A percentile compares a stretch with the other conserved stretches of the same genome.
These are phyloP conservation scores for Gibbula magus DNA, from an alignment of 2,888 invertebrate genomes.

Conservation along the genomic window DNA sequence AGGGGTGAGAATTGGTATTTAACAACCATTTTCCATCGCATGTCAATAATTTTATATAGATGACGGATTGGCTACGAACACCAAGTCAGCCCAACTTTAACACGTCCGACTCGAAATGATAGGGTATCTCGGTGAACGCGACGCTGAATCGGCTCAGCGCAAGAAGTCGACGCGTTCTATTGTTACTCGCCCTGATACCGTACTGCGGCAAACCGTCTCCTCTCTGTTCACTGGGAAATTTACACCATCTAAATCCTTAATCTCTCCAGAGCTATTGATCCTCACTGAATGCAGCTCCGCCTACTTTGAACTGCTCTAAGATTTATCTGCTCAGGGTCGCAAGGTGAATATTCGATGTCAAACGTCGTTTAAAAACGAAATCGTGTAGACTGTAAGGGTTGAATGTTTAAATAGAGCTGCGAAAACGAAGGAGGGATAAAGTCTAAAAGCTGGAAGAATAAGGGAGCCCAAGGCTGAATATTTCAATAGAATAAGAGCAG, in stretches of 20 bases:
- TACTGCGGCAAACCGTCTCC: constrained; percentile 3
- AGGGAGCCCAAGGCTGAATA: background rate
- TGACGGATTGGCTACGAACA: constrained; percentile 11
- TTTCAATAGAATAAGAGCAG: background rate
- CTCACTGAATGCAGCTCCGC: constrained; percentile 13
- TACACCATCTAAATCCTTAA: constrained; percentile 29
- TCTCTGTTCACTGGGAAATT: constrained; percentile 15
- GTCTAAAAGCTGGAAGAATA: background rate
- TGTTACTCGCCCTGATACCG: background rate
- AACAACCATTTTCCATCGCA: background rate
- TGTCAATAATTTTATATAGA: constrained; percentile 8
- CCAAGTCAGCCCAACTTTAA: background rate
- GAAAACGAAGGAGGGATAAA: constrained; percentile 3
- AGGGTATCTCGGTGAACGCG: background rate
- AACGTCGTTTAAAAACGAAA: background rate
- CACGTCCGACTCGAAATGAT: background rate
- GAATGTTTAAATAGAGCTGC: background rate
- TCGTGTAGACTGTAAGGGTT: background rate
- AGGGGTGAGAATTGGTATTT: background rate
- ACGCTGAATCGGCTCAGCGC: background rate
- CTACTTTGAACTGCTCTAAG: constrained; percentile 9
- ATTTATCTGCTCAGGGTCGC: constrained; percentile 25
- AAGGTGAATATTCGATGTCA: constrained; percentile 1
- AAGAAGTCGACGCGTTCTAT: background rate
- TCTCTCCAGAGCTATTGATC: constrained; percentile 15